Percentiles rank a stretch among this genome's conserved stretches.
Conservation (phyloP, 2,113 vertebrate species). For the Orthonyx spaldingii region DNA sequence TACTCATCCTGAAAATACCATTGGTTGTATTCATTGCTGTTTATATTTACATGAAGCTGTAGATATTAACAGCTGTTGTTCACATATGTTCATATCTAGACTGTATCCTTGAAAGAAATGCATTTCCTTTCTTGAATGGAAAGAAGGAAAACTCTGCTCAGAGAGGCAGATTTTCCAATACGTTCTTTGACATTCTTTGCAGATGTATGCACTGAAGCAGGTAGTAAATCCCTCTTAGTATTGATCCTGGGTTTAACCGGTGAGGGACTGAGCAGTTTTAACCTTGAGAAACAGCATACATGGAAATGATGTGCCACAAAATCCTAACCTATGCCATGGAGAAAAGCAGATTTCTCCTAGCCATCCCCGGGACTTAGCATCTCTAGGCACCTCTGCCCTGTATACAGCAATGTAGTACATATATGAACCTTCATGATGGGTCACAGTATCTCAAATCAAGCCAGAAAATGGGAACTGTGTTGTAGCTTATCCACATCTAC, state of each 20-base stretch:
- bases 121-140: conserved; percentile 19
- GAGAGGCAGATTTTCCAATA: neutral
- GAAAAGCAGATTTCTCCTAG: conserved; percentile 20
- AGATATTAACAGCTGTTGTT: neutral
- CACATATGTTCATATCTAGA: neutral
- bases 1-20: neutral
- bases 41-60: neutral
- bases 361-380: neutral
- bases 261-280: conserved; percentile 20
- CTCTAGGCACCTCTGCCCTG: neutral
- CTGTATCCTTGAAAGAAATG: neutral
- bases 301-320: conserved; percentile 16
- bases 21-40: neutral
- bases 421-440: neutral
- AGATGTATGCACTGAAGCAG: conserved; percentile 23
- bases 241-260: conserved; percentile 25
- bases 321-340: neutral
- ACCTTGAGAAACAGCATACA: conserved; percentile 1
- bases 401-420: neutral
- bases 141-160: neutral
- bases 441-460: neutral
- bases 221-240: conserved; percentile 54
- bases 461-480: neutral
- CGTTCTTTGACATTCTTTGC: conserved; percentile 19
- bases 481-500: neutral